Base-by-base conservation (phyloP, 2,797 vertebrate species). In the Muraenolepis orangiensis region DNA sequence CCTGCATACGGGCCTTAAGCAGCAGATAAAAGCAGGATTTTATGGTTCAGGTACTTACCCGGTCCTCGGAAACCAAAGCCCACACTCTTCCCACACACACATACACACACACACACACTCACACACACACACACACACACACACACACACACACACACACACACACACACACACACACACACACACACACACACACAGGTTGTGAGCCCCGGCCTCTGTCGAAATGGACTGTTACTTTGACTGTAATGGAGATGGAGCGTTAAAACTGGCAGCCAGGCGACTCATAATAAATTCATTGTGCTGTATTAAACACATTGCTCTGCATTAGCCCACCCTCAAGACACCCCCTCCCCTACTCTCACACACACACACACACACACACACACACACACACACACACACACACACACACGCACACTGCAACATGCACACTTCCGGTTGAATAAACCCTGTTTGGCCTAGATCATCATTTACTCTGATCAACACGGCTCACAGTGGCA, bases 391-490 rank as follows among this genome's bases (percentile, higher is more conserved):
- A 14, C 32, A 69, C 13, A 6, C 31, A 66, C 61, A 28, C 42
- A 51, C 42, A 51, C 6, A 18, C 42, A 51, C 42, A 51, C 4
- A 51, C 42, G 13, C 42, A 75, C 64, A 72, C 6, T 23, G n/a
- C 11, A 28, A 69, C 18, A 3, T 28, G 23, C 26, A 29, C 61
- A 26, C 14, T 30, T 11, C 26, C 64, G 6, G 26, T 71, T 16
- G 26, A 71, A 75, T 70, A 77, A 81, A 74, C 34, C 71, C n/a
- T 73, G 78, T 85, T 82, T 86, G 78, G 74, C 73, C 74, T 23
- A 85, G 71, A 83, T 84, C 83, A 80, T 84, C 75, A 77, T 85
- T 87, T 80, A 77, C 76, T 68, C n/a, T 81, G 79, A 86, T 86
- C 82, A 79, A 78, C 42, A 3, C 0, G 42, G 42, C 42, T 20